phyloP scores from a whole-genome alignment of 1,140 invertebrate species.

The Bradynema listronoti region DNA sequence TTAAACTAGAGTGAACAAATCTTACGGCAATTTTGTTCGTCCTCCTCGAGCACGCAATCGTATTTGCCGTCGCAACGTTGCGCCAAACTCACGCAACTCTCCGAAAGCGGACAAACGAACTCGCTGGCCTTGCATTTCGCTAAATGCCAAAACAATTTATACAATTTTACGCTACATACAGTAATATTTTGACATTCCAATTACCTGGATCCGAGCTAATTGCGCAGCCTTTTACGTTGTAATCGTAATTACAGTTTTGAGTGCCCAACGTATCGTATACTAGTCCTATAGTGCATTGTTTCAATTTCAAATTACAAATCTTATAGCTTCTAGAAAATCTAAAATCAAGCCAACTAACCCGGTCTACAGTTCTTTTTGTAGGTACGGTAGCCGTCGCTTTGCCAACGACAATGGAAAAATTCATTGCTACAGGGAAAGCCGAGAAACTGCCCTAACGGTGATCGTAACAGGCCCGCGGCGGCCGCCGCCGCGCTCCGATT shows the following conservation, averaged over 20 bases:
- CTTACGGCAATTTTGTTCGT: conserved; percentile 58
- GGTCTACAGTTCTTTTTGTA: conserved; percentile 50
- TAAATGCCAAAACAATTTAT: conserved; percentile 19
- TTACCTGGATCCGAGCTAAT: conserved; percentile 33
- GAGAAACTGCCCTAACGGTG: conserved; percentile 51
- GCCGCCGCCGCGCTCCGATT: conserved; percentile 37
- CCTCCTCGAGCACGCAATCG: conserved; percentile 55
- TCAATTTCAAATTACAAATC: conserved; percentile 21
- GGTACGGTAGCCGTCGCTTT: conserved; percentile 50
- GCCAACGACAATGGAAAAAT: conserved; percentile 57
- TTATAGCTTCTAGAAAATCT: background rate
- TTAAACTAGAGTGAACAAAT: too few species aligned
- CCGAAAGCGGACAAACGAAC: conserved; percentile 51
- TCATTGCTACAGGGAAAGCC: conserved; percentile 51
- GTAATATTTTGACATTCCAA: background rate
- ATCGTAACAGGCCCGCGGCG: conserved; percentile 33
- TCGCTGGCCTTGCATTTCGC: conserved; percentile 47
- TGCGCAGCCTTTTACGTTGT: conserved; percentile 54
- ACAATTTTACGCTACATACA: background rate
- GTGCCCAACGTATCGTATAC: conserved; percentile 52
- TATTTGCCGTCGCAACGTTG: conserved; percentile 53
- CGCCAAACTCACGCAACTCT: conserved; percentile 44
- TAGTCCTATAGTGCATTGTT: conserved; percentile 33
- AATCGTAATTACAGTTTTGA: conserved; percentile 57
- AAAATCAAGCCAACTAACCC: conserved; percentile 26